Evolutionary conservation across 2,797 vertebrate species (phyloP), one percentile per base, ranked within the genome.

Genomic region (Novumbra hubbsi): DNA sequence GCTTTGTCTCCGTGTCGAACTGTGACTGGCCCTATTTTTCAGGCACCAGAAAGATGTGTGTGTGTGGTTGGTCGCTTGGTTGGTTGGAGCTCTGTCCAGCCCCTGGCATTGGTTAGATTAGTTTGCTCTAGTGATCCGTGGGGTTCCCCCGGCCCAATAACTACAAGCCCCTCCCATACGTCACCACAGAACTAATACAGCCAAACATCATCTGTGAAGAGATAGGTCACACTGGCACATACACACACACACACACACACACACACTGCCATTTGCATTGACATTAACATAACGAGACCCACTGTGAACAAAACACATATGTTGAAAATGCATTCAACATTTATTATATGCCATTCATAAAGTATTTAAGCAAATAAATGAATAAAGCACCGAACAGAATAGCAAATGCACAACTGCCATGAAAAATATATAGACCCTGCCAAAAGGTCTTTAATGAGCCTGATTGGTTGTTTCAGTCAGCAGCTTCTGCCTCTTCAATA

Each of bases 371-470:
- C 57, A 73, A 62, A 45, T 45, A 45, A 41, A 83, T 92, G 71
- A 91, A 93, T 92, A 85, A 91, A 90, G 88, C 85, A 92, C 91
- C 85, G 83, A 82, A 66, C 57, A 80, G 85, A 91, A 87, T 89
- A 81, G 78, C 67, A 80, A 85, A 90, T 83, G 82, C 79, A 84
- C 76, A 68, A 88, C 52, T 79, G 6, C 0, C 84, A 89, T 90
- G 70, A 87, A 89, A 89, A 85, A 87, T 89, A 76, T 79, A 88
- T 76, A 66, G 45, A 76, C 45, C 63, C 76, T 69, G 83, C 78
- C 82, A 84, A 84, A 85, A 86, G 87, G 85, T 88, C 88, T 84
- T 85, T 87, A 90, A 91, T 89, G 81, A 88, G 78, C 34, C 73
- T 83, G 84, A 88, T 84, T 89, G 87, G 82, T 75, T 80, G 73